Evolutionary conservation across 2,113 vertebrate species (phyloP), one percentile per base, ranked within the genome.

Genomic region (Ahaetulla prasina): DNA sequence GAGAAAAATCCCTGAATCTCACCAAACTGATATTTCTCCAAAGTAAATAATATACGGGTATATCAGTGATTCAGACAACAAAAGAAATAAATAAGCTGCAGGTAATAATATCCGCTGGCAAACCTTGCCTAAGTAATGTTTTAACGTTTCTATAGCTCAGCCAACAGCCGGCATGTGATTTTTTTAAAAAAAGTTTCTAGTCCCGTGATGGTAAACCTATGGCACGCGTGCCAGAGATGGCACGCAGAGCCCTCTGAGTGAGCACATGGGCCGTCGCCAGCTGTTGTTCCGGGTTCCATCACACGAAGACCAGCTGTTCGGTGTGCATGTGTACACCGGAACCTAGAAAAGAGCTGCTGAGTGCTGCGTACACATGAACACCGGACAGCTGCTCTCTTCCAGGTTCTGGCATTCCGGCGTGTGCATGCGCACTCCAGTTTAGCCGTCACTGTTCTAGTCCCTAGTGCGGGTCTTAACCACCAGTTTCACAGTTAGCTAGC

Each of bases 131-230:
- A 18, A 22, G 11, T 89, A 20, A 86, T 86, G 7, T 20, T n/a
- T n/a, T 47, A 47, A 27, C 39, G 7, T 88, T 30, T 94, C 89
- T 89, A 25, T 39, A 11, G 57, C 47, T 35, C 23, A 9, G 8
- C 30, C 55, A 90, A 52, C 2, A 43, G 16, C 18, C 11, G 1
- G 8, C 9, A 0, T 3, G 3, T 85, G 7, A 0, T 43, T 47
- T 80, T 9, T 11, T 60, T 10, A 27, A 10, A 63, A 0, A 10
- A 63, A 0, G 0, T 4, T 18, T 30, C 84, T 35, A 23, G 49
- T 74, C 63, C 91, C 45, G 45, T 47, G 45, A 47, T 47, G 45
- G 45, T 6, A 47, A 47, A 47, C 6, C 7, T 47, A 7, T 8
- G 45, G 45, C 45, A 47, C 6, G 3, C 45, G 6, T 47, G 45